These are phyloP conservation scores for Danio tinwini DNA, from an alignment of 2,797 vertebrate genomes.

Conservation along the genomic window DNA sequence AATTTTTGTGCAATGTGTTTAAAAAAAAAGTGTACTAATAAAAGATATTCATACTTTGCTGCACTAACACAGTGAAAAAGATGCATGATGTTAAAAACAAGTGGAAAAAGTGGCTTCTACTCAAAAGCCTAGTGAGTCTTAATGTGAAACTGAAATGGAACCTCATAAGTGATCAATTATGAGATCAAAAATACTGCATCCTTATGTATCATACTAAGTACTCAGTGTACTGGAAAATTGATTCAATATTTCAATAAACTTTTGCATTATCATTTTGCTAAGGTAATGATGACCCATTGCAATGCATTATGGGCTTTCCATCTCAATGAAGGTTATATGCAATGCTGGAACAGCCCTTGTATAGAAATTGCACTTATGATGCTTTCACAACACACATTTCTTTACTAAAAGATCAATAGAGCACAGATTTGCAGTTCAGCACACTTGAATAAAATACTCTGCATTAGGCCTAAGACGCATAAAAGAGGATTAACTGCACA, in stretches of 20 bases:
- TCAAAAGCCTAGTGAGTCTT: background rate
- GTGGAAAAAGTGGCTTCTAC: no score
- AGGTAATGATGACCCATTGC: background rate
- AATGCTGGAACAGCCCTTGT: background rate
- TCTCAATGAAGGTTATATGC: background rate
- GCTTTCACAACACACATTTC: slow-evolving; percentile 4
- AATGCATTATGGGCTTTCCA: background rate
- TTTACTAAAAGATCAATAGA: background rate
- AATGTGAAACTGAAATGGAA: background rate
- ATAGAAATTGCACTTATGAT: background rate
- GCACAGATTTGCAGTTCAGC: background rate
- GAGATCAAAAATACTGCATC: background rate
- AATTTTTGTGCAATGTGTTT: no score
- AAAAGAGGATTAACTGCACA: background rate
- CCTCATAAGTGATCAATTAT: background rate
- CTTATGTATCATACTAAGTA: background rate
- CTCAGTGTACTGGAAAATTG: background rate
- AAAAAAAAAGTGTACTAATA: no score
- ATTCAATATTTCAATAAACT: background rate
- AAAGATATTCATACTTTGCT: no score
- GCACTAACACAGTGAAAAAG: no score
- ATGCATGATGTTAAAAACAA: no score
- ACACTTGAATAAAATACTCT: background rate
- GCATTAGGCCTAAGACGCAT: background rate
- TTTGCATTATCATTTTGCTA: background rate